Evolutionary conservation across 2,797 vertebrate genomes (phyloP).

Genomic region (Mustela erminea): DNA sequence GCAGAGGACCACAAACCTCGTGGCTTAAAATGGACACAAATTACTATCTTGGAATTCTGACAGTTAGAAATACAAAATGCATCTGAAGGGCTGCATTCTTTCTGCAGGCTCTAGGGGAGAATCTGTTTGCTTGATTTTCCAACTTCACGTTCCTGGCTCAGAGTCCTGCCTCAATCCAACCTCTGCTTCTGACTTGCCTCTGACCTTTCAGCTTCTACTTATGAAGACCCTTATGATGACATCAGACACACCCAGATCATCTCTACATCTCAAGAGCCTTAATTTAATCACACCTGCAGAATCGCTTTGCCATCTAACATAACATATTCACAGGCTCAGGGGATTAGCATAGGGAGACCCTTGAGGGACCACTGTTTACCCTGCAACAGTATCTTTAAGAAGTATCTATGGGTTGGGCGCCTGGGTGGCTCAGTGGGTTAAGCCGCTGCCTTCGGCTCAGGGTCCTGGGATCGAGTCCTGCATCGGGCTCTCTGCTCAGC

Average conservation of each 20-base stretch:
- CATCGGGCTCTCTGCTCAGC: too few species aligned
- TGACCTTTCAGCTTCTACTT: not conserved
- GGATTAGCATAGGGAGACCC: not conserved
- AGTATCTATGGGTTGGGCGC: not conserved
- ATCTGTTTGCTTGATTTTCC: not conserved
- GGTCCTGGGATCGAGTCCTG: too few species aligned
- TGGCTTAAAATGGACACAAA: not conserved
- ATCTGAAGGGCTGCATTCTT: not conserved
- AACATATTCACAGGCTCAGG: not conserved
- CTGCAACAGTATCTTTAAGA: not conserved
- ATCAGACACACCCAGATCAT: not conserved
- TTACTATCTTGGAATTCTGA: not conserved
- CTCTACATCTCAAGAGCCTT: not conserved
- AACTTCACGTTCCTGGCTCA: not conserved
- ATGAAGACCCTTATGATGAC: not conserved
- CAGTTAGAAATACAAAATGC: not conserved
- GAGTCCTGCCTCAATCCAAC: not conserved
- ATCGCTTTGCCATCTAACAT: not conserved
- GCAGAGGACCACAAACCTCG: not conserved
- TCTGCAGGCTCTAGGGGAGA: not conserved
- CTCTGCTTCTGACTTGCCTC: not conserved
- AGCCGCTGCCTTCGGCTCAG: too few species aligned
- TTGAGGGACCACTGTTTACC: not conserved
- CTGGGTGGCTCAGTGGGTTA: too few species aligned
- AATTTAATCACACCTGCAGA: constrained; percentile 8